phyloP scores from a whole-genome alignment of 1,140 invertebrate genomes.

The Drosophila pachea region DNA sequence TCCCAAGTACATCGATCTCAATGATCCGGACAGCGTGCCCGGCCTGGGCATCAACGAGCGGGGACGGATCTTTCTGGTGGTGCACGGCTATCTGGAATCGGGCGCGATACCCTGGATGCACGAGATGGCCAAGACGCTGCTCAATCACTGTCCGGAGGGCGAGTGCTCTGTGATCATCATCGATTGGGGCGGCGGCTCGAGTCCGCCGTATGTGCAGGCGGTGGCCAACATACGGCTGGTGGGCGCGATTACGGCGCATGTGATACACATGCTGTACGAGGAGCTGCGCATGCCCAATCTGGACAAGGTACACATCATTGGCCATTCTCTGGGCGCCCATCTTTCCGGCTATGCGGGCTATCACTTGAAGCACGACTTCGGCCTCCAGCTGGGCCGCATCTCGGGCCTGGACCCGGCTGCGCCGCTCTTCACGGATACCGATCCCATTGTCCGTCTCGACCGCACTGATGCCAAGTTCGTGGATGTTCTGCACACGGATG shows the following conservation, averaged over 20 bases:
- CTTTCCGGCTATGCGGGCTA: slow-evolving; percentile 90
- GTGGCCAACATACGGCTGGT: slow-evolving; percentile 94
- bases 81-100: slow-evolving; percentile 91
- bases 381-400: slow-evolving; percentile 84
- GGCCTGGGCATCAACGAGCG: slow-evolving; percentile 82
- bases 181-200: slow-evolving; percentile 91
- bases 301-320: slow-evolving; percentile 89
- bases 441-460: slow-evolving; percentile 90
- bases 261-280: slow-evolving; percentile 82
- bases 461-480: slow-evolving; percentile 91
- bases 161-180: slow-evolving; percentile 88
- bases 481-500: slow-evolving; percentile 93
- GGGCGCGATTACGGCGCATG: slow-evolving; percentile 88
- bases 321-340: slow-evolving; percentile 93
- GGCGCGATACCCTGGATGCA: slow-evolving; percentile 84
- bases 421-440: slow-evolving; percentile 92
- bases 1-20: slow-evolving; percentile 83
- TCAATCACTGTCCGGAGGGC: slow-evolving; percentile 84
- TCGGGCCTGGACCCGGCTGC: slow-evolving; percentile 94
- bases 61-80: slow-evolving; percentile 86
- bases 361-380: slow-evolving; percentile 84
- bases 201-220: slow-evolving; percentile 93
- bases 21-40: slow-evolving; percentile 82
- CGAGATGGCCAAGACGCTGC: slow-evolving; percentile 81
- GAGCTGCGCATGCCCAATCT: slow-evolving; percentile 80